A percentile compares a stretch with the other conserved stretches of the same genome.
Evolutionary conservation across 2,113 vertebrate species (phyloP).

Genomic region (Uria lomvia): DNA sequence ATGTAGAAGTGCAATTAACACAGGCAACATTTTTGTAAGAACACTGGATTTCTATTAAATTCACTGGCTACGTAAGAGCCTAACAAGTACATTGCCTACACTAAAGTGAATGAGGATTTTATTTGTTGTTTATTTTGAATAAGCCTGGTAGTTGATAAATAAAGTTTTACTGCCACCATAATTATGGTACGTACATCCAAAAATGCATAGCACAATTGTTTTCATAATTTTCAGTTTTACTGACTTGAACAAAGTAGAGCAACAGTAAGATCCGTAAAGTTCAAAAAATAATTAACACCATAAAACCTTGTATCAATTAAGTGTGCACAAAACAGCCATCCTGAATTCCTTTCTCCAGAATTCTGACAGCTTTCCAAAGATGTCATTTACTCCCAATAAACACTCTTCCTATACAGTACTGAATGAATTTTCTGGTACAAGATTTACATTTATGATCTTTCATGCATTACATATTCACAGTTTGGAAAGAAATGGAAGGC

Average conservation of each 20-base stretch:
- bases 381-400: background rate
- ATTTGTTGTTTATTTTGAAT: conserved; percentile 7
- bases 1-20: conserved; percentile 57
- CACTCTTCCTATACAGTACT: background rate
- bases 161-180: conserved; percentile 31
- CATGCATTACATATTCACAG: conserved; percentile 67
- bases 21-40: conserved; percentile 13
- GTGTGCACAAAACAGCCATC: background rate
- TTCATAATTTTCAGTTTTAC: conserved; percentile 44
- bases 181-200: conserved; percentile 42
- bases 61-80: background rate
- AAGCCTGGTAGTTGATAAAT: conserved; percentile 15
- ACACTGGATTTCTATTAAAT: background rate
- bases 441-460: conserved; percentile 4
- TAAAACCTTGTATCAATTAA: conserved; percentile 39
- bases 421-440: background rate
- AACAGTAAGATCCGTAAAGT: conserved; percentile 40
- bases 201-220: conserved; percentile 32
- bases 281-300: conserved; percentile 48
- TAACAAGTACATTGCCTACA: background rate
- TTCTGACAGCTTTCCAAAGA: background rate
- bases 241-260: conserved; percentile 15
- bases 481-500: conserved; percentile 79
- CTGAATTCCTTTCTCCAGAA: background rate
- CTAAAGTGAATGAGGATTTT: background rate